Base-by-base conservation (phyloP, 2,888 invertebrate species). In the Hirudinaria manillensis region DNA sequence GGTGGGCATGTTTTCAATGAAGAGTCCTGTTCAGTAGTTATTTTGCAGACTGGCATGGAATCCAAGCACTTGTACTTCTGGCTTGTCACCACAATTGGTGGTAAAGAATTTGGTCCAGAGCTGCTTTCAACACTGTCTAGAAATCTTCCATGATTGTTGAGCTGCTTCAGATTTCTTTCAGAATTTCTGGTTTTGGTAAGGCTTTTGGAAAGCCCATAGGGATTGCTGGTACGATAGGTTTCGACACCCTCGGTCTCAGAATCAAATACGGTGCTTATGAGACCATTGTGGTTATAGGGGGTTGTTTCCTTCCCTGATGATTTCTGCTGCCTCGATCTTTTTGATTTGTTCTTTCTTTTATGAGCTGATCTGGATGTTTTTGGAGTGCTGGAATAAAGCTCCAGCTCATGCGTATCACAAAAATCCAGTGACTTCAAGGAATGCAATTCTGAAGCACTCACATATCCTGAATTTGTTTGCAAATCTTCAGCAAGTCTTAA, bases 161-260 rank as follows among this genome's bases (percentile, higher is more conserved):
- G 4, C 24, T 68, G 68, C 68, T 68, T 68, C n/a, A 68, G 32
- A 68, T 32, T 68, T 32, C 68, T 68, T 24, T 68, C 68, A 68
- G 36, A 68, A 13, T 68, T 68, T 68, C 68, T 29, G 6, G 68
- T 68, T 68, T 68, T 68, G 10, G 68, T 68, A 34, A 61, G 29
- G n/a, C 29, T 61, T 61, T 61, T 61, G 24, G 24, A 29, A 16
- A 45, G 45, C 61, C 61, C 61, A 7, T 61, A 24, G n/a, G 24
- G 29, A 61, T 2, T 27, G 29, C 24, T 61, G 29, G 61, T 2
- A 7, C 61, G 24, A n/a, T 6, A 68, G 6, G n/a, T 32, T 6
- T 68, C 68, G 21, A 7, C 32, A 32, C 32, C 32, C 32, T 68
- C 68, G n/a, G 68, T 6, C 32, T 68, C 68, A 6, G 68, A 68